Conservation (phyloP, 2,888 invertebrate genomes). For the Cosmia trapezina region DNA sequence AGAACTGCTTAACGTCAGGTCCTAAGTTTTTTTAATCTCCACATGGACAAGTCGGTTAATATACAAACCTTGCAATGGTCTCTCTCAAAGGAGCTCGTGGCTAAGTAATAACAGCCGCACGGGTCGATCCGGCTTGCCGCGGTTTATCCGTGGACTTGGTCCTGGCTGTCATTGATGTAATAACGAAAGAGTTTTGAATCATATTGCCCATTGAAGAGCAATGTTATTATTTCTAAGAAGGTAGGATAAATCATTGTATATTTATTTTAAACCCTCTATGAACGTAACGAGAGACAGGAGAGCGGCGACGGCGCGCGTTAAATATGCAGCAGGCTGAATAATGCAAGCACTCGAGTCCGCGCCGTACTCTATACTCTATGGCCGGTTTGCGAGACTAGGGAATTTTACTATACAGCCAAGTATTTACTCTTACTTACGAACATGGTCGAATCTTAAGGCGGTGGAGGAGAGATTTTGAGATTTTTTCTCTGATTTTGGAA, state of each 20-base stretch:
- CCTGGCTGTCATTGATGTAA: too few relatives aligned
- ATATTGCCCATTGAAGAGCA: background rate
- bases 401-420: slow-evolving; percentile 62
- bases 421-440: slow-evolving; percentile 54
- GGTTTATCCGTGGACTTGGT: too few relatives aligned
- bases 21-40: too few relatives aligned
- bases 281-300: slow-evolving; percentile 50
- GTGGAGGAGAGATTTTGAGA: background rate
- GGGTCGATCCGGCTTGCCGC: too few relatives aligned
- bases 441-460: slow-evolving; percentile 24
- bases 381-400: slow-evolving; percentile 53
- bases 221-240: slow-evolving; percentile 8
- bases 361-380: slow-evolving; percentile 48
- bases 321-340: slow-evolving; percentile 79
- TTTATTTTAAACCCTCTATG: slow-evolving; percentile 41
- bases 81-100: too few relatives aligned
- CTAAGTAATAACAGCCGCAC: too few relatives aligned
- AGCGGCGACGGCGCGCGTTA: slow-evolving; percentile 67
- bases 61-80: too few relatives aligned
- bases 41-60: too few relatives aligned
- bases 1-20: too few relatives aligned
- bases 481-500: background rate
- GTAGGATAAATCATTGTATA: slow-evolving; percentile 37
- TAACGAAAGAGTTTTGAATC: too few relatives aligned
- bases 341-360: slow-evolving; percentile 71